Evolutionary conservation across 1,140 invertebrate species (phyloP).

Genomic region (Drosophila auraria): DNA sequence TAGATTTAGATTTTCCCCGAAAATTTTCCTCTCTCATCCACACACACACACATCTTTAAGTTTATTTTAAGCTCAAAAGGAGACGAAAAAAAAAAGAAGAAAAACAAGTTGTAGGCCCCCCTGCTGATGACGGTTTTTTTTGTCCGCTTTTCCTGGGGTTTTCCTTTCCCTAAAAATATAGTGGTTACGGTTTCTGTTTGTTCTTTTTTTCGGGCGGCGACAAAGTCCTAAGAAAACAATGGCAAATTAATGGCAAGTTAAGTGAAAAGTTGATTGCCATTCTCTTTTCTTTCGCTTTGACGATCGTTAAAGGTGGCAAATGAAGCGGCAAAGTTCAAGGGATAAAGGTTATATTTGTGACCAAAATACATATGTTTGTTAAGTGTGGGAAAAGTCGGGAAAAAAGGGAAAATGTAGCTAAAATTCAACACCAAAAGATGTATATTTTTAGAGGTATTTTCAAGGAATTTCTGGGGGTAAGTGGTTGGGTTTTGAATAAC

Average conservation of each 20-base stretch:
- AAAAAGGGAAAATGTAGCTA: too few species aligned
- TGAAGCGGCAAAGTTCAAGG: conserved; percentile 6
- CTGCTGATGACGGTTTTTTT: conserved; percentile 45
- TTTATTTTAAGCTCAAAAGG: conserved; percentile 28
- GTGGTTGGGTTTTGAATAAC: too few species aligned
- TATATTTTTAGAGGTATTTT: too few species aligned
- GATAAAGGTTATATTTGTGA: not conserved
- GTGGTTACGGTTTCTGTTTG: conserved; percentile 41
- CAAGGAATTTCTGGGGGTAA: too few species aligned
- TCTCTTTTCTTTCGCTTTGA: not conserved
- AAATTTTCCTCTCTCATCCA: conserved; percentile 8
- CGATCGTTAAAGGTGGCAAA: conserved; percentile 11
- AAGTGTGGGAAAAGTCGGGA: not conserved
- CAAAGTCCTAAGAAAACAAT: conserved; percentile 52
- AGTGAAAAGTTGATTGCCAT: conserved; percentile 45
- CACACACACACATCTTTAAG: conserved; percentile 20
- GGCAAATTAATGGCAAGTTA: conserved; percentile 50
- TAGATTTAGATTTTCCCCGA: conserved; percentile 64
- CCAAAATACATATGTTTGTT: not conserved
- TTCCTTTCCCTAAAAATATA: not conserved
- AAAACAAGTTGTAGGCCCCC: conserved; percentile 21
- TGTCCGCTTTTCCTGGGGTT: not conserved
- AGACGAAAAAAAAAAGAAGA: not conserved
- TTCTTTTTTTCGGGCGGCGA: conserved; percentile 16
- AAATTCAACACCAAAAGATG: too few species aligned